A percentile compares a stretch with the other conserved stretches of the same genome.
phyloP scores from a whole-genome alignment of 2,888 invertebrate genomes.

The Drosophila neoperkinsi region DNA sequence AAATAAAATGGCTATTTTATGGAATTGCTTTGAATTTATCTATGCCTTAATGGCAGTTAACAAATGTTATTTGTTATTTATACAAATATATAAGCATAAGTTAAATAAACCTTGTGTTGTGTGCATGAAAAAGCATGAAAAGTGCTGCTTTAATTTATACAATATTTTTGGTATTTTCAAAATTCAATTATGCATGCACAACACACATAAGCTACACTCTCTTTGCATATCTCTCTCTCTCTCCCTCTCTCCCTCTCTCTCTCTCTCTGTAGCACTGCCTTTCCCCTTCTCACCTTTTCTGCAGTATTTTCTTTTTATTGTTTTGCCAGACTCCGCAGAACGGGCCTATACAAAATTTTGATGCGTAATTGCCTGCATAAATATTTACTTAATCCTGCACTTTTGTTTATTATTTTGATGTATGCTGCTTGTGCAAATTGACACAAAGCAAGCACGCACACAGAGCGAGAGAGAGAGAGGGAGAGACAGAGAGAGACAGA shows the following conservation, averaged over 20 bases:
- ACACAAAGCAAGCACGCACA: conserved; percentile 59
- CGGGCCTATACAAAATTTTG: conserved; percentile 43
- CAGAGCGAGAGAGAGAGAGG: background rate
- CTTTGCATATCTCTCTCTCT: background rate
- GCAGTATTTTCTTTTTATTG: background rate
- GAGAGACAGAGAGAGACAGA: background rate
- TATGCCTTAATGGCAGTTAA: background rate
- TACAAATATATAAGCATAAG: background rate
- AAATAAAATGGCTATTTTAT: background rate
- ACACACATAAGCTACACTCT: conserved; percentile 3
- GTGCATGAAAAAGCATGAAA: background rate
- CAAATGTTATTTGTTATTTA: background rate
- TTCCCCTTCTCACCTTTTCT: conserved; percentile 23
- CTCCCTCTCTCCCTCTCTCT: background rate
- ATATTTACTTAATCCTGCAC: conserved; percentile 65
- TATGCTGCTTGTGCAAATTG: conserved; percentile 50
- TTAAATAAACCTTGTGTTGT: background rate
- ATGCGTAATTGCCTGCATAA: conserved; percentile 64
- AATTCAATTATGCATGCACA: conserved; percentile 41
- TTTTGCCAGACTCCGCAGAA: conserved; percentile 10
- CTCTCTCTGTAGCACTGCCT: background rate
- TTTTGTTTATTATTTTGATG: conserved; percentile 60
- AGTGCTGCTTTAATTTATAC: background rate
- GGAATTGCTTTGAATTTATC: background rate
- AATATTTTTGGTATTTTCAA: conserved; percentile 4